Evolutionary conservation across 2,888 invertebrate genomes (phyloP), one percentile per base, ranked within the genome.

Genomic region (Plusia festucae): DNA sequence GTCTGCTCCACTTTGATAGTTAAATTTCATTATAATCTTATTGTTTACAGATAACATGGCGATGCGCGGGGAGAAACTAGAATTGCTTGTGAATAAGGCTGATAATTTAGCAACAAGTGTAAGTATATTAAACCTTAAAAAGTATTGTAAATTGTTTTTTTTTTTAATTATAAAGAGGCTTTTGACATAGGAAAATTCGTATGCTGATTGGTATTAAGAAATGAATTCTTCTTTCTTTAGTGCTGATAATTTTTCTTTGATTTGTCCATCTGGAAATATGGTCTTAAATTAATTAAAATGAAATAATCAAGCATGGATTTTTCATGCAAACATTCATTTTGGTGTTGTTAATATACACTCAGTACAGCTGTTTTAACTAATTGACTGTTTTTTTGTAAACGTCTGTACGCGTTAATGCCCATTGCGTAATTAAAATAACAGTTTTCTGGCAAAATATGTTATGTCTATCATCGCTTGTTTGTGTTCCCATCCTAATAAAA

Each of bases 71-170:
- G 99, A 99, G 93, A 97, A 97, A 91, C 93, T 99, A 79, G 99
- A 99, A 89, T 94, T 99, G 60, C 95, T 99, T 61, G 97, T 99
- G 8, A 97, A 98, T 89, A 99, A 99, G 95, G 97, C 99, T 57
- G 98, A 99, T 88, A 98, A 98, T 91, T 96, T 99, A 78, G 97
- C 97, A 85, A 97, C 97, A 71, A 97, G 97, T 91, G 99, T 99
- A 96, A 97, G 97, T 96, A 79, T 79, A 52, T 46, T n/a, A n/a
- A 15, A 15, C 15, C 40, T 5, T 40, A 40, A 4, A 11, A 15
- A 40, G 0, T 40, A 30, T 9, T 5, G 8, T 7, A 27, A 27
- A 27, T 9, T 9, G 0, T 1, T 9, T 30, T 30, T 30, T 9
- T 9, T 9, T 30, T 9, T 9, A 9, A 30, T 9, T 30, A 30